phyloP scores from a whole-genome alignment of 2,888 invertebrate genomes.

The Anticlea derivata region DNA sequence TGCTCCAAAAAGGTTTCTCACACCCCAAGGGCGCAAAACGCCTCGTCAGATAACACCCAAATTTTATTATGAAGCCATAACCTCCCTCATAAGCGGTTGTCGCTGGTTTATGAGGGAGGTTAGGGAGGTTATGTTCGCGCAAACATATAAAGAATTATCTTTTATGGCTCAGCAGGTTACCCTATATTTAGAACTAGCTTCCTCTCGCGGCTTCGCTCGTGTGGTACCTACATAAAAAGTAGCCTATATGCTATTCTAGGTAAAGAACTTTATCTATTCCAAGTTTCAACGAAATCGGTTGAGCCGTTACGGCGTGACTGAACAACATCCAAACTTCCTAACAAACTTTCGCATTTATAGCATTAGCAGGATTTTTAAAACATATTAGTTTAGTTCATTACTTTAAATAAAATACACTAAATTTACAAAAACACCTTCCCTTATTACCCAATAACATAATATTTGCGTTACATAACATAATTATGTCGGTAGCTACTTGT shows the following conservation, averaged over 20 bases:
- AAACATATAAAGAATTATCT: slow-evolving; percentile 37
- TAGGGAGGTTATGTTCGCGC: slow-evolving; percentile 24
- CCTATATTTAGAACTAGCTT: background rate
- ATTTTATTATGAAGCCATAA: slow-evolving; percentile 36
- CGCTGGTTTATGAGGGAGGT: slow-evolving; percentile 28
- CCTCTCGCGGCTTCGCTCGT: too few species aligned
- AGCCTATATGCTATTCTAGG: too few species aligned
- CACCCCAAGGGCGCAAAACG: background rate
- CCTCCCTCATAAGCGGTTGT: slow-evolving; percentile 30
- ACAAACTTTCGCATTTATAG: too few species aligned
- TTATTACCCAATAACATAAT: slow-evolving; percentile 1
- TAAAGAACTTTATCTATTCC: too few species aligned
- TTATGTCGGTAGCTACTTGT: slow-evolving; percentile 11
- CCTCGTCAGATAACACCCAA: slow-evolving; percentile 23
- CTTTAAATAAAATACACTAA: background rate
- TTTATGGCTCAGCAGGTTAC: slow-evolving; percentile 23
- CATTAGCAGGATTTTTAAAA: too few species aligned
- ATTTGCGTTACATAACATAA: slow-evolving; percentile 5
- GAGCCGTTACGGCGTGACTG: too few species aligned
- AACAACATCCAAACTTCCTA: too few species aligned
- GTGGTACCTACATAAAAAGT: too few species aligned
- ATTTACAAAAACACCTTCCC: background rate
- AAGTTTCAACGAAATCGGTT: too few species aligned
- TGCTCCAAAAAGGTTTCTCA: too few species aligned
- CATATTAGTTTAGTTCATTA: background rate